Percentiles rank a stretch among this genome's conserved stretches.
These are phyloP conservation scores for Eidolon helvum DNA, from an alignment of 2,113 vertebrate species.

Conservation along the genomic window DNA sequence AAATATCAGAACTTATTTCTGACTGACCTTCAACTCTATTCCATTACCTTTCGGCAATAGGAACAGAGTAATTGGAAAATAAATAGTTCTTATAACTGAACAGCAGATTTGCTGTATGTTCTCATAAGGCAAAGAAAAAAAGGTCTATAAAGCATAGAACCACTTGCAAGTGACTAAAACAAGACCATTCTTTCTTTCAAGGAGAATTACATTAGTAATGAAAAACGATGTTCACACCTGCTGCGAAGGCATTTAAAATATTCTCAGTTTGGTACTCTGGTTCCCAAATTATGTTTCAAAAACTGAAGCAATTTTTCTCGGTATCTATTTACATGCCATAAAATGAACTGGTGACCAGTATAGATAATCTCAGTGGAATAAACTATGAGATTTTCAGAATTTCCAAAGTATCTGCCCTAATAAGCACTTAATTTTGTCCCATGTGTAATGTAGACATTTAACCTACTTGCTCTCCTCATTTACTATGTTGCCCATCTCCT, in stretches of 20 bases:
- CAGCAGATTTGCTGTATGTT: background rate
- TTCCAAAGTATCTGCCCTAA: background rate
- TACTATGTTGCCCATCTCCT: background rate
- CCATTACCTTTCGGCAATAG: background rate
- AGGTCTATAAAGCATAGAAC: background rate
- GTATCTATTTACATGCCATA: background rate
- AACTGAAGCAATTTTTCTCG: background rate
- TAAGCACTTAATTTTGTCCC: background rate
- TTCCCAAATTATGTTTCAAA: background rate
- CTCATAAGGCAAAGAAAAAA: background rate
- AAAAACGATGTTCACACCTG: background rate
- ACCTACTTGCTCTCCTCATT: background rate
- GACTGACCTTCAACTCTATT: background rate
- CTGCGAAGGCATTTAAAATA: background rate
- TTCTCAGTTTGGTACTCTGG: background rate
- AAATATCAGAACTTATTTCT: conserved; percentile 44
- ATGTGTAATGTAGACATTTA: background rate
- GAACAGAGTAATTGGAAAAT: background rate
- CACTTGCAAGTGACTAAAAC: background rate
- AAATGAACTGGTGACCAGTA: background rate
- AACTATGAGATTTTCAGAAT: conserved; percentile 16
- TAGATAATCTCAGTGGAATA: background rate
- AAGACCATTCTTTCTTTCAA: background rate
- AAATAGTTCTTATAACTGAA: conserved; percentile 9
- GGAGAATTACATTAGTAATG: background rate